Evolutionary conservation across 2,797 vertebrate species (phyloP).

Genomic region (Pantherophis vulpinus): DNA sequence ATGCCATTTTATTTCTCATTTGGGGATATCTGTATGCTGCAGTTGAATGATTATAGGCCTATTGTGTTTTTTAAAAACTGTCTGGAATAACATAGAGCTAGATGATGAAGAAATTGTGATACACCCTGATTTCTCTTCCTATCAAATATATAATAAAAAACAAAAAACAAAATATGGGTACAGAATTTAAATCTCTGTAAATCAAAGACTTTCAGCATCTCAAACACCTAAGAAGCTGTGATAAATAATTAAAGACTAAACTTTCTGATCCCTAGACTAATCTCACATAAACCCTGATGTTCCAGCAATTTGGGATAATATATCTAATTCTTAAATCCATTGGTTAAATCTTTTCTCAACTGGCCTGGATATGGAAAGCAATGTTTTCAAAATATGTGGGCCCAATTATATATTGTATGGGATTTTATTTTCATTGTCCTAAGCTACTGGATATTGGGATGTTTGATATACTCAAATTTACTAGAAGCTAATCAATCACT

Average conservation of each 20-base stretch:
- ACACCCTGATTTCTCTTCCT: neutral
- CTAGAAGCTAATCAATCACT: slow-evolving; percentile 6
- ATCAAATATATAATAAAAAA: neutral
- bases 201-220: slow-evolving; percentile 25
- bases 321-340: slow-evolving; percentile 19
- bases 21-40: slow-evolving; percentile 6
- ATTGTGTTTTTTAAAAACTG: slow-evolving; percentile 7
- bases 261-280: slow-evolving; percentile 26
- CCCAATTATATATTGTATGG: rapidly evolving
- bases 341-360: neutral
- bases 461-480: slow-evolving; percentile 11
- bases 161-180: slow-evolving; percentile 8
- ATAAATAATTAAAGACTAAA: slow-evolving; percentile 25
- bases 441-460: neutral
- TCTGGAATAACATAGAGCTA: neutral
- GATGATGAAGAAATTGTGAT: neutral
- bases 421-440: slow-evolving; percentile 3
- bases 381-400: slow-evolving; percentile 8
- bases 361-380: neutral
- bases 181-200: slow-evolving; percentile 22
- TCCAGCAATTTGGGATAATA: neutral
- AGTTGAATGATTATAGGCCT: slow-evolving; percentile 23
- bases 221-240: slow-evolving; percentile 4
- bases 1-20: slow-evolving; percentile 30
- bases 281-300: slow-evolving; percentile 10